Evolutionary conservation across 2,888 invertebrate genomes (phyloP), one percentile per base, ranked within the genome.

Genomic region (Altica lythri): DNA sequence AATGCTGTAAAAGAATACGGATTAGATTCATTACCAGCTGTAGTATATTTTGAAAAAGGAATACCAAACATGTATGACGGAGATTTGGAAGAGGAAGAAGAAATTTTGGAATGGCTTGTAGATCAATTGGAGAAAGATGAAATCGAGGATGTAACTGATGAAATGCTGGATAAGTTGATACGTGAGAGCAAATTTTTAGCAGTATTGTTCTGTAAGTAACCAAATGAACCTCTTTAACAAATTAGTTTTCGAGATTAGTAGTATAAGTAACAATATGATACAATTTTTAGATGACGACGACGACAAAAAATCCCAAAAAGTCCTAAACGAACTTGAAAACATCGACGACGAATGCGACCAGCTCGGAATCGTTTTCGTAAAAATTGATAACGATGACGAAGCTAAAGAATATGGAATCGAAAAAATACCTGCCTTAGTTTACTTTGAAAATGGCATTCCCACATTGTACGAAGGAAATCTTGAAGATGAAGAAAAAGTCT

Each of bases 121-220:
- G 86, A 86, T 60, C 94, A 94, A 76, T 80, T 92, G 63, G 92
- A 93, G 74, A 90, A 89, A 68, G 94, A 95, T 75, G 94, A 94
- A 80, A 95, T 95, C 66, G 94, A 95, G 80, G 94, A 95, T 77
- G 90, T 95, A 35, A 94, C 93, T 42, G 93, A 94, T 76, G 93
- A 94, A 78, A 94, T 94, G 92, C 80, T 95, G 66, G 92, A 93
- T 74, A 89, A 88, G 72, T 81, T 95, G 60, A 86, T 95, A 62
- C 90, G 90, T 70, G 92, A 92, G 71, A 91, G 92, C 63, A 91
- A 91, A 76, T 90, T 88, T 62, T 82, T 95, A 66, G 92, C 93
- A 58, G 94, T 94, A 54, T 80, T 95, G 54, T 95, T 95, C 77
- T 94, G 94, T 94, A 83, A 85, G 86, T 59, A 29, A 29, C n/a